These are phyloP conservation scores for Anseranas semipalmata DNA, from an alignment of 2,113 vertebrate species.

Conservation along the genomic window DNA sequence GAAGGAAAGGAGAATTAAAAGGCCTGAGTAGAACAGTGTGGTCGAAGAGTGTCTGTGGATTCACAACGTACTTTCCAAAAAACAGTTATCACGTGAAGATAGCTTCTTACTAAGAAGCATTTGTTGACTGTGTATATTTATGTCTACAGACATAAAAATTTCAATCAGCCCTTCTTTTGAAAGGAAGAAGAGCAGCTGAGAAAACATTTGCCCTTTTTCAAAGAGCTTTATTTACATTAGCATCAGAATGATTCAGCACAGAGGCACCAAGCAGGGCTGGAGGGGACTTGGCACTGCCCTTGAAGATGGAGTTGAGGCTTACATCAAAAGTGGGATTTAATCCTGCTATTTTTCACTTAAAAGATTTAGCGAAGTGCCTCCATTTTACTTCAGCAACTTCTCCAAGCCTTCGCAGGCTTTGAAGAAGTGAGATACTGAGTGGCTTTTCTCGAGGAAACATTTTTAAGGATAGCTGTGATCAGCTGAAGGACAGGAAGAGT, in stretches of 20 bases:
- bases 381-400: neutral
- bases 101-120: neutral
- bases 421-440: neutral
- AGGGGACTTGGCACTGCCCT: neutral
- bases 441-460: neutral
- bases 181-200: constrained; percentile 44
- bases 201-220: constrained; percentile 47
- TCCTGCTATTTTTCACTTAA: neutral
- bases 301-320: neutral
- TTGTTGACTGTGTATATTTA: constrained; percentile 16
- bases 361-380: neutral
- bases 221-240: constrained; percentile 38
- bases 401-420: neutral
- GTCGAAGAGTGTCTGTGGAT: neutral
- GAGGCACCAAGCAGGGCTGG: constrained; percentile 21
- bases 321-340: constrained; percentile 20
- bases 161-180: neutral
- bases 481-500: neutral
- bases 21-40: neutral
- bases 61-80: constrained; percentile 11
- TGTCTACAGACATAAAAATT: constrained; percentile 38
- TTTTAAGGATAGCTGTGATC: neutral
- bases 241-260: constrained; percentile 13
- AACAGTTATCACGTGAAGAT: neutral
- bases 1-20: neutral